Evolutionary conservation across 2,797 vertebrate genomes (phyloP), one percentile per base, ranked within the genome.

Genomic region (Acanthornis magna): DNA sequence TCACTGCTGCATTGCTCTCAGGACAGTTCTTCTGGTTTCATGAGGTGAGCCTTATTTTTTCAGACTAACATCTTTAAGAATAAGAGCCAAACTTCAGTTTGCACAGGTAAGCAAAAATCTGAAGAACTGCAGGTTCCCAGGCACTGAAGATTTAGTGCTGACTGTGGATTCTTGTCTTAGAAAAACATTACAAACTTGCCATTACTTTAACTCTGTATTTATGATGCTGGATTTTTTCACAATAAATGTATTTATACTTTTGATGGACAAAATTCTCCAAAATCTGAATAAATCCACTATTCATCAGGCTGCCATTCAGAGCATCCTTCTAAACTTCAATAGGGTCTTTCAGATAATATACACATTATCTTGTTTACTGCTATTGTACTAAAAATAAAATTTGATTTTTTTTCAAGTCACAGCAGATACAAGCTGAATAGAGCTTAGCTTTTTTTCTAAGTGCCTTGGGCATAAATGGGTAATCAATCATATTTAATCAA

Each of bases 401-500:
- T 73, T 34, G 71, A 95, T 91, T 94, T 96, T 96, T 96, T 96
- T 96, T 96, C 71, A 94, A 94, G 84, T 91, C 75, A 83, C 66
- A 92, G 89, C 78, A 97, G 78, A 91, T 92, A 65, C 71, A 95
- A 94, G 73, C 75, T 89, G 86, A 94, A 85, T 71, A 78, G 60
- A 89, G 81, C 55, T 96, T 95, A 96, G 93, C 50, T 94, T 68
- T 95, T 96, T 92, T 94, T 93, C 89, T 88, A 96, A 93, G 54
- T 83, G 91, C 75, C 77, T 89, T 92, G 78, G 72, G 50, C 76
- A 94, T 85, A 95, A 83, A 95, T 85, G 89, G 91, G 70, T 86
- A 97, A 96, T 97, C 93, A 84, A 96, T 97, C 93, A 96, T 91
- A 96, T 95, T 95, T 96, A 95, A 97, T 96, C 96, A 96, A 97